Evolutionary conservation across 2,888 invertebrate genomes (phyloP).

Genomic region (Rhopalosiphum nymphaeae): DNA sequence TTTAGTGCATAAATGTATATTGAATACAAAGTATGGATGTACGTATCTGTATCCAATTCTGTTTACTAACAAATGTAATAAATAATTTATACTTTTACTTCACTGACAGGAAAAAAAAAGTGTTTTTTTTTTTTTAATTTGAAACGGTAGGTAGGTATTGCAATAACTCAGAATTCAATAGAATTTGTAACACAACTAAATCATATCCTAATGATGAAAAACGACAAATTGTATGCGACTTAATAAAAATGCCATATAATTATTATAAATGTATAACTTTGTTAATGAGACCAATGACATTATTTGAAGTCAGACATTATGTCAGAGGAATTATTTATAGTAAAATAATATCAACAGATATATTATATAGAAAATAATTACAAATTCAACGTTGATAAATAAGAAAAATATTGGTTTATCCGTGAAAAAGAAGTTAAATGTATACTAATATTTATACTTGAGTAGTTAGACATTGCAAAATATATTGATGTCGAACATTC

Average conservation of each 20-base stretch:
- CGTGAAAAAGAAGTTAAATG: not conserved
- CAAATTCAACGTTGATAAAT: not conserved
- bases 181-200: not conserved
- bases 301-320: not conserved
- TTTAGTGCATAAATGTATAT: constrained; percentile 13
- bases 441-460: not conserved
- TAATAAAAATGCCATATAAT: not conserved
- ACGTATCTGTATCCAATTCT: not conserved
- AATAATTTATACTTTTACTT: not conserved
- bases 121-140: not conserved
- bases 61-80: not conserved
- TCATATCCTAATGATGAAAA: not conserved
- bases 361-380: not conserved
- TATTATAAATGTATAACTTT: not conserved
- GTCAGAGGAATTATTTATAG: not conserved
- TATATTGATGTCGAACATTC: constrained; percentile 14
- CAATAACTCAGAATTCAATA: not conserved
- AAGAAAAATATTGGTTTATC: not conserved
- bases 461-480: not conserved
- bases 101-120: not conserved
- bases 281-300: not conserved
- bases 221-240: not conserved
- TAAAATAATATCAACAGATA: not conserved
- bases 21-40: not conserved
- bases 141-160: not conserved